Conservation (phyloP, 2,888 invertebrate species). For the Leucoma salicis region DNA sequence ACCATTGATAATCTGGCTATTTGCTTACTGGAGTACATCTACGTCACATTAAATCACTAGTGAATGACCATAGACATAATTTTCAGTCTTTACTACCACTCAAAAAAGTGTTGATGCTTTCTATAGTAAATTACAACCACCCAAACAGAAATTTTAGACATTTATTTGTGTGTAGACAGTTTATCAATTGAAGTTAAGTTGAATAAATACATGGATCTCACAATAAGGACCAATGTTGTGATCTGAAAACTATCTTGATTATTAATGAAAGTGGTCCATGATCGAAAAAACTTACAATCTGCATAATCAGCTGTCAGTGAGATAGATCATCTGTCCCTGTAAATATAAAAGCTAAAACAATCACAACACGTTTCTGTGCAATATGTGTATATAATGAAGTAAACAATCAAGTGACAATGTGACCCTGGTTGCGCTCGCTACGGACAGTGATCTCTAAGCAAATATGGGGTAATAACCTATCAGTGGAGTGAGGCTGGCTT, state of each 20-base stretch:
- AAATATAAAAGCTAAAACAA: constrained; percentile 80
- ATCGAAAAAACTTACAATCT: constrained; percentile 80
- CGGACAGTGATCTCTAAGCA: constrained; percentile 53
- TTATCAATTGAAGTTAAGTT: constrained; percentile 67
- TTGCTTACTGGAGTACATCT: too few species aligned
- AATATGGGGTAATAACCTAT: constrained; percentile 82
- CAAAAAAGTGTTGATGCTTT: constrained; percentile 83
- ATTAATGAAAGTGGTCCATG: constrained; percentile 76
- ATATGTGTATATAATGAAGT: constrained; percentile 65
- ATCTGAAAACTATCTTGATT: constrained; percentile 60
- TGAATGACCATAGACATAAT: constrained; percentile 65
- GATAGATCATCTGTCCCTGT: constrained; percentile 82
- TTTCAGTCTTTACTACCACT: constrained; percentile 70
- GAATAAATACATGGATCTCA: constrained; percentile 53
- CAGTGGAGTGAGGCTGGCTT: constrained; percentile 60
- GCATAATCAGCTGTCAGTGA: constrained; percentile 83
- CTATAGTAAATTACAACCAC: constrained; percentile 80
- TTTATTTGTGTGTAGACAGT: constrained; percentile 67
- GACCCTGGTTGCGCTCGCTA: constrained; percentile 53
- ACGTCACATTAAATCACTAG: constrained; percentile 45
- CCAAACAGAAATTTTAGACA: constrained; percentile 76
- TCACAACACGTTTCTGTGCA: constrained; percentile 68
- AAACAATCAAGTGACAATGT: constrained; percentile 65
- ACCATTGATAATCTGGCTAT: too few species aligned
- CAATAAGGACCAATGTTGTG: constrained; percentile 48